A percentile compares a stretch with the other conserved stretches of the same genome.
phyloP scores from a whole-genome alignment of 2,113 vertebrate species.

The Miniopterus natalensis region DNA sequence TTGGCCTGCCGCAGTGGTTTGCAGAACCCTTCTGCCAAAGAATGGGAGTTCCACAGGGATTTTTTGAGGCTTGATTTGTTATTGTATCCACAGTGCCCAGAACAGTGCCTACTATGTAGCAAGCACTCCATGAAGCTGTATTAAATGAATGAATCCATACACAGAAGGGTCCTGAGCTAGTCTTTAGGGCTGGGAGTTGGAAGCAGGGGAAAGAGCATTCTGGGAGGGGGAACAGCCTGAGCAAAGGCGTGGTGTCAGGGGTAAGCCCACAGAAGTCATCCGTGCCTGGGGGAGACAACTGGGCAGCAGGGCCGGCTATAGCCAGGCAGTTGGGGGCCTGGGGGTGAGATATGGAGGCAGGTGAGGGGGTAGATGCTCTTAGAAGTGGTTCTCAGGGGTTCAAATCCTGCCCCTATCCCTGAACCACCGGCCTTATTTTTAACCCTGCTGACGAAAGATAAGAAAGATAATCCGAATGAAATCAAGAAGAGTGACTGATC shows the following conservation, averaged over 20 bases:
- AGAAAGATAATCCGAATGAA: conserved; percentile 73
- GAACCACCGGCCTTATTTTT: conserved; percentile 84
- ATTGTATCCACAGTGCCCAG: not conserved
- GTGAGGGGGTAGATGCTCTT: not conserved
- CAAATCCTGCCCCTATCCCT: conserved; percentile 44
- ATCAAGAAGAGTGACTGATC: conserved; percentile 47
- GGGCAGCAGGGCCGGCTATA: not conserved
- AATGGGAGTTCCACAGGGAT: not conserved
- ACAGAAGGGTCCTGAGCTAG: not conserved
- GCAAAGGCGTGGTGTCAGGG: not conserved
- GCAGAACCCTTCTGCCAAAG: not conserved
- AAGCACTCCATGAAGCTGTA: not conserved
- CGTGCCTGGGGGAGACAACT: not conserved
- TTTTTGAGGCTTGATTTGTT: not conserved
- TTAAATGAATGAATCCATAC: not conserved
- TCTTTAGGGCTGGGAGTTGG: not conserved
- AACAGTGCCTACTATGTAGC: not conserved
- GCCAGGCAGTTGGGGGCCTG: not conserved
- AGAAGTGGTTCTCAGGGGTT: not conserved
- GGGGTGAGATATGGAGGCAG: too few relatives aligned
- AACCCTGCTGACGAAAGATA: conserved; percentile 70
- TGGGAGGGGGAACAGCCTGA: not conserved
- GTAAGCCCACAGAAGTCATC: not conserved
- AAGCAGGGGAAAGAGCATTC: not conserved
- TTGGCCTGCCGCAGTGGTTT: not conserved